phyloP scores from a whole-genome alignment of 2,797 vertebrate species.

The Leucoraja ocellata region DNA sequence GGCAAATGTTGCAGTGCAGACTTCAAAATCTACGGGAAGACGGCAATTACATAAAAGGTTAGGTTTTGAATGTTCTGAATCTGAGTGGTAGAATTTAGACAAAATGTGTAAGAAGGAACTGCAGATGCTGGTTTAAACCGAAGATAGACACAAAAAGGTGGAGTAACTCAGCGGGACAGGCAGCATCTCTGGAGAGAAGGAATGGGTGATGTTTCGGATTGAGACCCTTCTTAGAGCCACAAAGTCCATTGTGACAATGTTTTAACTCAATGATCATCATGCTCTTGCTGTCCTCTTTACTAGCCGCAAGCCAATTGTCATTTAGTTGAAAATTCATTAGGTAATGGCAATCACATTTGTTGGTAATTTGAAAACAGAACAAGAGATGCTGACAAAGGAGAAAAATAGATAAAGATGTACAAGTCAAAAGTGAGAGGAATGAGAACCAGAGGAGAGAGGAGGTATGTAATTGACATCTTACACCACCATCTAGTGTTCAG shows the following conservation, averaged over 20 bases:
- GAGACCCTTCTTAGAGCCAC: no score
- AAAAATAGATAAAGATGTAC: conserved; percentile 14
- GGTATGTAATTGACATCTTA: conserved; percentile 9
- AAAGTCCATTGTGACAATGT: neutral
- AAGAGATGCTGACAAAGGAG: neutral
- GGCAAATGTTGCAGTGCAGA: neutral
- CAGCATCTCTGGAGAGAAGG: no score
- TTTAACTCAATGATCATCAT: neutral
- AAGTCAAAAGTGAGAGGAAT: neutral
- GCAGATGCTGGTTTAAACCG: no score
- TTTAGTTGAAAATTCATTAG: neutral
- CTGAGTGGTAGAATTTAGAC: neutral
- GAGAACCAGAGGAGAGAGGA: neutral
- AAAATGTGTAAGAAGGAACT: no score
- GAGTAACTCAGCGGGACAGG: no score
- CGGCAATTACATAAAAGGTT: neutral
- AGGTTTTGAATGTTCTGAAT: neutral
- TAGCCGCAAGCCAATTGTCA: neutral
- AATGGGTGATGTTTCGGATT: no score
- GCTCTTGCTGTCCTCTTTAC: neutral
- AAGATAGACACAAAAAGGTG: no score
- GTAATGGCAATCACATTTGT: neutral
- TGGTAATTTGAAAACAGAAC: neutral
- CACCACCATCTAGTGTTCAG: conserved; percentile 32
- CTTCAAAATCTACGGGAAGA: neutral